Evolutionary conservation across 92 coral and sea anemone genomes (phyloP).

Genomic region (Porites rus): DNA sequence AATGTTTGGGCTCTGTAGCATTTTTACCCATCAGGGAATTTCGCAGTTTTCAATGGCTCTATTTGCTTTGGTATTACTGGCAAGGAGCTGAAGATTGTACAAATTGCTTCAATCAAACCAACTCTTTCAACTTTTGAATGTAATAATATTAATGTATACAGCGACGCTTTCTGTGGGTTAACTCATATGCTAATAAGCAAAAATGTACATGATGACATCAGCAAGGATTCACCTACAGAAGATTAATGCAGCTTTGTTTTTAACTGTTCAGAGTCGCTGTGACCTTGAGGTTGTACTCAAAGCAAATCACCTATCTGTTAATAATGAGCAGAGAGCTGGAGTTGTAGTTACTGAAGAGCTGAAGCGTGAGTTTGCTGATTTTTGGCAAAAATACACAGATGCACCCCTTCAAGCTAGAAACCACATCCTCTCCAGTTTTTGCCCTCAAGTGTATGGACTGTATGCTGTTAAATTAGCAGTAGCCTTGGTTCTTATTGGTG

Average conservation of each 20-base stretch:
- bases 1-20: too few relatives aligned
- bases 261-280: conserved; percentile 74
- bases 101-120: too few relatives aligned
- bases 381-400: conserved; percentile 79
- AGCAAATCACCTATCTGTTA: conserved; percentile 93
- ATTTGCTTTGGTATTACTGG: too few relatives aligned
- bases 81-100: too few relatives aligned
- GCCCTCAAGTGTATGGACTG: conserved; percentile 97
- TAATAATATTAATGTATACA: too few relatives aligned
- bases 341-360: conserved; percentile 90
- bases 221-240: too few relatives aligned
- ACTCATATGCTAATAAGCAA: too few relatives aligned
- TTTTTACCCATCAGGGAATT: too few relatives aligned
- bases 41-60: too few relatives aligned
- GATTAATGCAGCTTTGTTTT: not conserved
- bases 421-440: conserved; percentile 92
- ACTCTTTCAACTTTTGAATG: too few relatives aligned
- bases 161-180: too few relatives aligned
- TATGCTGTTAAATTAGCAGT: conserved; percentile 96
- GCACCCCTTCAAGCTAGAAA: conserved; percentile 84
- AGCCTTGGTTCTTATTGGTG: conserved; percentile 87
- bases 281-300: conserved; percentile 92
- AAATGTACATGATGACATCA: too few relatives aligned
- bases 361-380: conserved; percentile 88
- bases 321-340: conserved; percentile 93